Percentiles rank a stretch among this genome's conserved stretches.
Evolutionary conservation across 2,888 invertebrate species (phyloP).

Genomic region (Entomobrya multifasciata): DNA sequence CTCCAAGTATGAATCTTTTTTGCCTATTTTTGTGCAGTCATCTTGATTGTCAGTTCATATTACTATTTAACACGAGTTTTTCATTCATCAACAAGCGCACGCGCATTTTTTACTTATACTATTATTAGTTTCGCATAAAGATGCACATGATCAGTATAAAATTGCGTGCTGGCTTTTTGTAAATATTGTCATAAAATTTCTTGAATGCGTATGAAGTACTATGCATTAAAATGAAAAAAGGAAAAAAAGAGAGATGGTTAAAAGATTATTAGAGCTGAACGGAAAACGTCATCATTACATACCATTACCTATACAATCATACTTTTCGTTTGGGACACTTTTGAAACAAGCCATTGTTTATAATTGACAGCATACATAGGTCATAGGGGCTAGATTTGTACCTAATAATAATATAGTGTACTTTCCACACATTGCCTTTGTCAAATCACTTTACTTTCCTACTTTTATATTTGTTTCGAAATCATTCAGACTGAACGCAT

Average conservation of each 20-base stretch:
- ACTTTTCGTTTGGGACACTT: slow-evolving; percentile 10
- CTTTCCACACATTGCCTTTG: no score
- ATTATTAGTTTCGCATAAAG: slow-evolving; percentile 1
- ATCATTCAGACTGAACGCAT: no score
- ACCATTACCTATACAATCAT: not conserved
- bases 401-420: no score
- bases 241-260: not conserved
- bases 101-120: no score
- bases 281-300: slow-evolving; percentile 11
- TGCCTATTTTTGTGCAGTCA: no score
- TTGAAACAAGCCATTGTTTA: no score
- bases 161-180: not conserved
- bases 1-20: no score
- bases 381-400: slow-evolving; percentile 19
- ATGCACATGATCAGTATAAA: not conserved
- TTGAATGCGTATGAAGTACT: not conserved
- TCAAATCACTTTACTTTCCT: no score
- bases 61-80: no score
- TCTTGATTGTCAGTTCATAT: no score
- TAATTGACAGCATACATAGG: not conserved
- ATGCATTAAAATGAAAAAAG: not conserved
- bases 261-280: slow-evolving; percentile 56
- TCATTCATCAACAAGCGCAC: no score
- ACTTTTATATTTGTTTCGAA: no score
- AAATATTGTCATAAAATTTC: not conserved